Conservation (phyloP, 2,888 invertebrate species). For the Drosophila melanosoma region DNA sequence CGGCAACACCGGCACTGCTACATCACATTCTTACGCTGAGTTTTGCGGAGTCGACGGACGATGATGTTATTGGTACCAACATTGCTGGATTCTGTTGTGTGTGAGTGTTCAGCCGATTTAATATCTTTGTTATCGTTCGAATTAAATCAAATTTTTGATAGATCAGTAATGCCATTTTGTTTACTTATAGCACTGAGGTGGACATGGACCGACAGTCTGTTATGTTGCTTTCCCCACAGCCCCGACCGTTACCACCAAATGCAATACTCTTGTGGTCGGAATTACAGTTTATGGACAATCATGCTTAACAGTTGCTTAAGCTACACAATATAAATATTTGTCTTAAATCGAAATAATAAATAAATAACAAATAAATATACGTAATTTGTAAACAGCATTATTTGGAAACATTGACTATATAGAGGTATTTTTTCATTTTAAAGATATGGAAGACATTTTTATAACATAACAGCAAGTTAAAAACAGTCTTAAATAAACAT, state of each 20-base stretch:
- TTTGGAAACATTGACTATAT: neutral
- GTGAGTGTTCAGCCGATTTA: constrained; percentile 86
- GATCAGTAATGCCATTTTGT: neutral
- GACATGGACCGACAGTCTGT: constrained; percentile 94
- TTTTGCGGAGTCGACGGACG: constrained; percentile 92
- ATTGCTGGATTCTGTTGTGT: constrained; percentile 96
- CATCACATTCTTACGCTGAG: constrained; percentile 96
- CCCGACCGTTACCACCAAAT: constrained; percentile 96
- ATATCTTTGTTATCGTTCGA: neutral
- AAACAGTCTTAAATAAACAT: neutral
- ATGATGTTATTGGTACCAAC: constrained; percentile 94
- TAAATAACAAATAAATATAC: neutral
- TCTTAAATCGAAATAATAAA: neutral
- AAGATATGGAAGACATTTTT: neutral
- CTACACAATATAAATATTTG: neutral
- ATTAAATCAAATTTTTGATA: neutral
- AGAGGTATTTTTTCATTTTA: neutral
- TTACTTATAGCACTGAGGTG: constrained; percentile 92
- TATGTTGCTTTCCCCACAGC: constrained; percentile 96
- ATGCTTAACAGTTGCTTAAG: constrained; percentile 82
- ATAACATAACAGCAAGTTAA: neutral
- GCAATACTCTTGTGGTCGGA: constrained; percentile 95
- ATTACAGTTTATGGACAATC: constrained; percentile 97
- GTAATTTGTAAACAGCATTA: neutral
- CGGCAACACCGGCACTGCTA: constrained; percentile 90